These are phyloP conservation scores for Neodiprion lecontei DNA, from an alignment of 1,140 invertebrate species.

Conservation along the genomic window DNA sequence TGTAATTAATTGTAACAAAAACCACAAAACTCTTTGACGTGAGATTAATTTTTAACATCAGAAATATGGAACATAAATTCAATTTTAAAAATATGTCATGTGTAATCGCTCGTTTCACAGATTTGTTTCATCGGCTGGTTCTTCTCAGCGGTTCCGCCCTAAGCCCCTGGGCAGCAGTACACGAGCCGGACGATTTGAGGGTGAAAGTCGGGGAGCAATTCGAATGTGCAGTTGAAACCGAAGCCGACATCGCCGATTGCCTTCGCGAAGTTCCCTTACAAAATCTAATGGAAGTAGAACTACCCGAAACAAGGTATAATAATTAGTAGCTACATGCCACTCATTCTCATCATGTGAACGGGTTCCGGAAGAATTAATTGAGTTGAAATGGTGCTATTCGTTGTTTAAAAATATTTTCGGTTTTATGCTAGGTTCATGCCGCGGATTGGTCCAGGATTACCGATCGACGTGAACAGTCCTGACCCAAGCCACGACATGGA, in stretches of 20 bases:
- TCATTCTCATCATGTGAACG: constrained; percentile 46
- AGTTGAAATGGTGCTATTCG: constrained; percentile 13
- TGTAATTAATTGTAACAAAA: no score
- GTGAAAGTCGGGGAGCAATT: constrained; percentile 75
- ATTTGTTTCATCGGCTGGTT: constrained; percentile 83
- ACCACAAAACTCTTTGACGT: no score
- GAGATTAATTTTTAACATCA: no score
- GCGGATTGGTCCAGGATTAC: constrained; percentile 70
- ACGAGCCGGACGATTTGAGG: constrained; percentile 76
- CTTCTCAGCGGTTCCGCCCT: constrained; percentile 88
- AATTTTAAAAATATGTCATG: constrained; percentile 10
- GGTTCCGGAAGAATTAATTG: constrained; percentile 59
- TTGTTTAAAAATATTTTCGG: not conserved
- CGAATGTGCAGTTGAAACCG: constrained; percentile 62
- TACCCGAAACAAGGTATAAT: constrained; percentile 67
- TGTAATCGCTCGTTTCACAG: constrained; percentile 59
- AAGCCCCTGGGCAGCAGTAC: constrained; percentile 81
- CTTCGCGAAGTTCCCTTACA: constrained; percentile 67
- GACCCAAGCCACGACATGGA: constrained; percentile 72
- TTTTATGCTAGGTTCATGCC: constrained; percentile 54
- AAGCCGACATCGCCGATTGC: constrained; percentile 65
- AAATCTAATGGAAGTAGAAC: constrained; percentile 68
- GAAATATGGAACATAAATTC: not conserved
- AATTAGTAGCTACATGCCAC: not conserved
- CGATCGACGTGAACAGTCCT: constrained; percentile 67